Percentiles rank a stretch among this genome's conserved stretches.
Evolutionary conservation across 2,797 vertebrate genomes (phyloP).

Genomic region (Tangara arthus): DNA sequence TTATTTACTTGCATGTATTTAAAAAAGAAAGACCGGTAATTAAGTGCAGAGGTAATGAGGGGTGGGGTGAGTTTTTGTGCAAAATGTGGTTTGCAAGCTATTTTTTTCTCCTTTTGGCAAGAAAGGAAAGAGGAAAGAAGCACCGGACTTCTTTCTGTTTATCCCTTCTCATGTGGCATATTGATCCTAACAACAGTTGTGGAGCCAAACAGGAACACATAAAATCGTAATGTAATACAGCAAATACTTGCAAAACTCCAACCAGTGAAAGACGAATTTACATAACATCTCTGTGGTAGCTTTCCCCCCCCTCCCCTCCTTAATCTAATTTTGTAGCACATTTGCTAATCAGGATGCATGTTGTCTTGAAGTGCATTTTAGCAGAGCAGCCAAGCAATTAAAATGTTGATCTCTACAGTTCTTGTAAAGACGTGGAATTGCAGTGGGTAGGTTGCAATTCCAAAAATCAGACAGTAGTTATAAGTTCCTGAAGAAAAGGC

Average conservation of each 20-base stretch:
- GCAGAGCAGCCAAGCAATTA: constrained; percentile 50
- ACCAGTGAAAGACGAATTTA: constrained; percentile 3
- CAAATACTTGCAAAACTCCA: constrained; percentile 59
- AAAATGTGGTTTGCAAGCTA: constrained; percentile 1
- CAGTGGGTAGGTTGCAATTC: constrained; percentile 12
- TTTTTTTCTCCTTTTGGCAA: constrained; percentile 13
- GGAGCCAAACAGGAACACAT: background rate
- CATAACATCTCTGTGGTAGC: background rate
- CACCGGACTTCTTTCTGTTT: background rate
- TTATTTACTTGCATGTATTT: constrained; percentile 64
- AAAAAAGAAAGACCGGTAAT: constrained; percentile 31
- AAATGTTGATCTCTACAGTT: constrained; percentile 40
- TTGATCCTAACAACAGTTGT: background rate
- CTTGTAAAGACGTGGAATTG: constrained; percentile 28
- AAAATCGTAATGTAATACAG: background rate
- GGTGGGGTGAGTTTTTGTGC: background rate
- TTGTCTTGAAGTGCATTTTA: constrained; percentile 32
- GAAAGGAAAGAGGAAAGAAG: background rate
- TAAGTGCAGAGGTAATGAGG: background rate
- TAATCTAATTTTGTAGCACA: constrained; percentile 1
- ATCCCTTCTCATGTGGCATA: background rate
- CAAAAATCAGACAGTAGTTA: constrained; percentile 59
- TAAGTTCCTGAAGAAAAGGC: constrained; percentile 66
- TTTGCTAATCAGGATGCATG: background rate
- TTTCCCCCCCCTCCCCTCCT: background rate